These are phyloP conservation scores for Mus spretus DNA, from an alignment of 2,797 vertebrate genomes.

Conservation along the genomic window DNA sequence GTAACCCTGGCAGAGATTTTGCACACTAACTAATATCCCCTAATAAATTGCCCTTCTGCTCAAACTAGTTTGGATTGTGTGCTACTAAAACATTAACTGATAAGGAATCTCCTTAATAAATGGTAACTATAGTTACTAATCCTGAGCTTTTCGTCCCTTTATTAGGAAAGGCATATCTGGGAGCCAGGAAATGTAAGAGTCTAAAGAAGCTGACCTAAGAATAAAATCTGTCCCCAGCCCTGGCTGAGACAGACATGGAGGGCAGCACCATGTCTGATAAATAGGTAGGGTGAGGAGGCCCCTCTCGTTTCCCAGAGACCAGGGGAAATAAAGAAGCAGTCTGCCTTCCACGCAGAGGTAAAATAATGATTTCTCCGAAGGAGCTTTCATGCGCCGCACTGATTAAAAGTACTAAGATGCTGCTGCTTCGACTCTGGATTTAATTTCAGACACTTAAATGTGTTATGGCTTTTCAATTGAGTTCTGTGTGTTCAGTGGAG, in stretches of 20 bases:
- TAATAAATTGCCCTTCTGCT: constrained; percentile 65
- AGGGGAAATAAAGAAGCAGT: constrained; percentile 39
- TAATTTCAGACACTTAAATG: constrained; percentile 80
- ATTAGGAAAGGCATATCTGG: constrained; percentile 67
- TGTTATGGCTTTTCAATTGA: constrained; percentile 74
- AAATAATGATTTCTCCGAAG: constrained; percentile 76
- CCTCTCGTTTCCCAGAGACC: constrained; percentile 35
- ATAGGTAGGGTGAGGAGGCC: background rate
- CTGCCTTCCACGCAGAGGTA: constrained; percentile 27
- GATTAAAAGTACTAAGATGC: constrained; percentile 80
- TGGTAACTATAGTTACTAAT: constrained; percentile 82
- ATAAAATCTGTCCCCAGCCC: constrained; percentile 54
- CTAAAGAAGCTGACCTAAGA: constrained; percentile 8
- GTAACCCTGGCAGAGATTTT: constrained; percentile 46
- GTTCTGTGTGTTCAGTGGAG: constrained; percentile 61
- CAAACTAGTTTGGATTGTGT: constrained; percentile 69
- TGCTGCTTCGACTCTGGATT: constrained; percentile 74
- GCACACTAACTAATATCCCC: constrained; percentile 44
- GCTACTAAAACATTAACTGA: constrained; percentile 75
- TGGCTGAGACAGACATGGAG: background rate
- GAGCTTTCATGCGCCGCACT: constrained; percentile 55
- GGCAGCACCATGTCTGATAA: background rate
- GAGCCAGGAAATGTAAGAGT: constrained; percentile 8
- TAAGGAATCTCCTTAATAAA: constrained; percentile 73
- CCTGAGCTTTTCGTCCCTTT: constrained; percentile 63